Conservation (phyloP, 1,140 invertebrate species). For the Caenorhabditis inopinata region DNA sequence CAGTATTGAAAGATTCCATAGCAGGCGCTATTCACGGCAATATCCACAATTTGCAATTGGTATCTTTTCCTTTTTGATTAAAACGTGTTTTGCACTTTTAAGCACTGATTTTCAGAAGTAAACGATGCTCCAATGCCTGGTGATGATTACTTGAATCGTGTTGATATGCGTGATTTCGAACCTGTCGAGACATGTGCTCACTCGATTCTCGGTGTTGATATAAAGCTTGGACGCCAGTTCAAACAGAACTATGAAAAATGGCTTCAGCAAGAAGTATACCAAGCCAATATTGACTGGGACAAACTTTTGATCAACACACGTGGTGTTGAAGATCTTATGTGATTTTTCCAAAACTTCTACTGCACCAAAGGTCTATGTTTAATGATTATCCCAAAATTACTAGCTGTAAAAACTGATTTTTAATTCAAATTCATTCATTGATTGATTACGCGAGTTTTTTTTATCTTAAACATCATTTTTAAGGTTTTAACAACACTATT, state of each 20-base stretch:
- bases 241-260: constrained; percentile 85
- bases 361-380: neutral
- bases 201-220: constrained; percentile 75
- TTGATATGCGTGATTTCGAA: constrained; percentile 73
- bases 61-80: no score
- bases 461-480: no score
- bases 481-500: neutral
- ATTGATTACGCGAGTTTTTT: neutral
- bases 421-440: neutral
- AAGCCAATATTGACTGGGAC: constrained; percentile 75
- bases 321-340: constrained; percentile 27
- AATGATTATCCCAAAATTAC: neutral
- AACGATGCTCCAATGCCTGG: constrained; percentile 40
- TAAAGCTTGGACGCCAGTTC: constrained; percentile 72
- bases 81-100: no score
- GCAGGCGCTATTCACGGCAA: constrained; percentile 77
- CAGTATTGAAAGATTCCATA: constrained; percentile 92
- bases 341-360: neutral
- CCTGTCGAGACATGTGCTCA: constrained; percentile 82
- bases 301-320: constrained; percentile 66
- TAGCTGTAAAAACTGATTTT: constrained; percentile 7
- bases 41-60: constrained; percentile 51
- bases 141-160: constrained; percentile 41
- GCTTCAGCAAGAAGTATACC: constrained; percentile 93
- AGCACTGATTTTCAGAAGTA: constrained; percentile 30